Percentiles rank a stretch among this genome's conserved stretches.
Conservation (phyloP, 2,797 vertebrate genomes). For the Benthosema pterotum region DNA sequence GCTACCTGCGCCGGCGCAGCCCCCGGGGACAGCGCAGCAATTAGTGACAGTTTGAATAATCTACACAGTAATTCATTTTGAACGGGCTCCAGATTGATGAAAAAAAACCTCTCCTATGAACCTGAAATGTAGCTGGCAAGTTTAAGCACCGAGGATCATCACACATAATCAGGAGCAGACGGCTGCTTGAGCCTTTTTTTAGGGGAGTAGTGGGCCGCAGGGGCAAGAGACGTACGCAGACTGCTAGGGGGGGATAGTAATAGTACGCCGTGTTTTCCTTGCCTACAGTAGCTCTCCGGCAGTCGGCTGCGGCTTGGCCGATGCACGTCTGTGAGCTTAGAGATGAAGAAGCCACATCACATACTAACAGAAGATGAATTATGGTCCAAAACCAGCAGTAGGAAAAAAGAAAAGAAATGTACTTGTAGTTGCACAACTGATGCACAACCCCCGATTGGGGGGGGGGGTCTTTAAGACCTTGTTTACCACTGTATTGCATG, state of each 20-base stretch:
- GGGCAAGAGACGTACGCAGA: conserved; percentile 58
- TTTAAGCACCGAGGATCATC: conserved; percentile 65
- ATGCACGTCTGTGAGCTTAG: conserved; percentile 62
- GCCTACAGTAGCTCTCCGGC: conserved; percentile 76
- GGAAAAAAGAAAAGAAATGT: conserved; percentile 51
- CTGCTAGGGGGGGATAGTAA: conserved; percentile 65
- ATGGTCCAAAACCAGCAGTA: conserved; percentile 60
- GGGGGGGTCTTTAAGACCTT: conserved; percentile 29
- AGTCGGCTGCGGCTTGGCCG: conserved; percentile 76
- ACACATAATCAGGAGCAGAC: conserved; percentile 80
- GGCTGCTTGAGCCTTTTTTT: conserved; percentile 51
- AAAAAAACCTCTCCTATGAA: conserved; percentile 51
- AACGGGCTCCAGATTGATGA: conserved; percentile 57
- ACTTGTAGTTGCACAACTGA: conserved; percentile 45
- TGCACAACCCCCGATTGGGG: conserved; percentile 58
- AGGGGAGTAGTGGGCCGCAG: conserved; percentile 40
- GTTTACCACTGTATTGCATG: conserved; percentile 57
- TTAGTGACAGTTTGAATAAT: conserved; percentile 70
- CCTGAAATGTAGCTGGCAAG: conserved; percentile 71
- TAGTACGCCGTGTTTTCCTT: conserved; percentile 73
- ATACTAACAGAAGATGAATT: conserved; percentile 66
- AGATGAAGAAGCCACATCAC: conserved; percentile 75
- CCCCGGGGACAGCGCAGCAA: conserved; percentile 57
- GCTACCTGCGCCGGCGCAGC: conserved; percentile 35
- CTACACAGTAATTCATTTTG: conserved; percentile 63